phyloP scores from a whole-genome alignment of 2,888 invertebrate genomes.

The Desoria tigrina region DNA sequence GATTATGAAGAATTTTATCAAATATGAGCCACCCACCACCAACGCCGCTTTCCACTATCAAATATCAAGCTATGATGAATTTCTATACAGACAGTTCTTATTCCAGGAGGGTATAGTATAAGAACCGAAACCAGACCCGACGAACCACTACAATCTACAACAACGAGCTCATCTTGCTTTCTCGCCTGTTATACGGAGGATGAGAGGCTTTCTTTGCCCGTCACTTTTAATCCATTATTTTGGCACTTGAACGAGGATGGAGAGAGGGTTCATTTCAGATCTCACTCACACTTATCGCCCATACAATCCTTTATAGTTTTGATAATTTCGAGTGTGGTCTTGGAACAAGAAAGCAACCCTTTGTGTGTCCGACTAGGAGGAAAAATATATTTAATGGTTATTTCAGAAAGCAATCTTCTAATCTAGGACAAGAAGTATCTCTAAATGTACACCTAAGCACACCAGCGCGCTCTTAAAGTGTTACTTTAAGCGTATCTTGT shows the following conservation, averaged over 20 bases:
- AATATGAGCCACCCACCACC: background rate
- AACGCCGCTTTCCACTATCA: background rate
- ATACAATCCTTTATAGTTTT: too few relatives aligned
- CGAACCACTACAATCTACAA: background rate
- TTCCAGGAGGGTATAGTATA: too few relatives aligned
- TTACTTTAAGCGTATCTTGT: too few relatives aligned
- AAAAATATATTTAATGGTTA: constrained; percentile 2
- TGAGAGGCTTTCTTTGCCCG: constrained; percentile 1
- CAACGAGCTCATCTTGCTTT: background rate
- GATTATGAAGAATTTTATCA: constrained; percentile 20
- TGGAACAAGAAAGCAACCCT: too few relatives aligned
- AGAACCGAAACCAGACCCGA: background rate
- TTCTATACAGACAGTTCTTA: too few relatives aligned
- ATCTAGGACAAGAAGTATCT: constrained; percentile 2
- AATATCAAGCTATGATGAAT: too few relatives aligned
- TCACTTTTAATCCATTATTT: constrained; percentile 14
- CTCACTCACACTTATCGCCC: background rate
- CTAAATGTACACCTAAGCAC: too few relatives aligned
- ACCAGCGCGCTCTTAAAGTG: too few relatives aligned
- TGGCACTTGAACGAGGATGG: constrained; percentile 9
- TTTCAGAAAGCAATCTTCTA: constrained; percentile 11
- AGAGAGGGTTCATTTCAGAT: constrained; percentile 1
- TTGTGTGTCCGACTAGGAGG: background rate
- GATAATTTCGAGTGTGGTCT: too few relatives aligned
- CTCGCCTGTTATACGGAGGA: background rate